Conservation (phyloP, 2,113 vertebrate species). For the Psophia crepitans region DNA sequence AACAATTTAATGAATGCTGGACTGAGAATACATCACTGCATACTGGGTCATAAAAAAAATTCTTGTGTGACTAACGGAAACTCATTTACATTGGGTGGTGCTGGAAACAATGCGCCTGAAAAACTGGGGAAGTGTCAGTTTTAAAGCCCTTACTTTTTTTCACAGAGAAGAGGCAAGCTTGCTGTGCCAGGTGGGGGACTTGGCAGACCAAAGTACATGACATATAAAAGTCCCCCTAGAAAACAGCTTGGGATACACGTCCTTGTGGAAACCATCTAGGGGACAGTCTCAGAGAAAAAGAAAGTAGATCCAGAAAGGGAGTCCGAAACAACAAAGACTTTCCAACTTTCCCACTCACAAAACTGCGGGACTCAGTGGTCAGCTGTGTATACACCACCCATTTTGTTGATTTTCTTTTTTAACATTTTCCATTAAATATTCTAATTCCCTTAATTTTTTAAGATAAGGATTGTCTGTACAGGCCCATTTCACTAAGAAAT, state of each 20-base stretch:
- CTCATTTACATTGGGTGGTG: background rate
- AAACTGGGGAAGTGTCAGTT: background rate
- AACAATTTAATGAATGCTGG: background rate
- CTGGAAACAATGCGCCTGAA: background rate
- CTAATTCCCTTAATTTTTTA: background rate
- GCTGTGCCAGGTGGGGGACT: background rate
- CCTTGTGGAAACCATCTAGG: background rate
- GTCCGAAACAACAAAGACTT: background rate
- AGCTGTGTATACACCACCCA: background rate
- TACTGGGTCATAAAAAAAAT: background rate
- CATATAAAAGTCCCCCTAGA: background rate
- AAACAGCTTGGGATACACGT: background rate
- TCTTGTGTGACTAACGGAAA: background rate
- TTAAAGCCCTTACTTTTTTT: background rate
- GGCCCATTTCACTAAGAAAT: background rate
- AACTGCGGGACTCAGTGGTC: background rate
- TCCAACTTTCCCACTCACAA: background rate
- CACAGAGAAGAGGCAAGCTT: background rate
- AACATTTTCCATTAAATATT: background rate
- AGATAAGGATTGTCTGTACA: background rate
- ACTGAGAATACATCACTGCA: background rate
- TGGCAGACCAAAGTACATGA: background rate
- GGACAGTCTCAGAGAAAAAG: background rate
- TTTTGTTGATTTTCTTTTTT: background rate
- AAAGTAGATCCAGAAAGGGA: background rate